These are phyloP conservation scores for Calidris pugnax DNA, from an alignment of 2,113 vertebrate genomes.

Conservation along the genomic window DNA sequence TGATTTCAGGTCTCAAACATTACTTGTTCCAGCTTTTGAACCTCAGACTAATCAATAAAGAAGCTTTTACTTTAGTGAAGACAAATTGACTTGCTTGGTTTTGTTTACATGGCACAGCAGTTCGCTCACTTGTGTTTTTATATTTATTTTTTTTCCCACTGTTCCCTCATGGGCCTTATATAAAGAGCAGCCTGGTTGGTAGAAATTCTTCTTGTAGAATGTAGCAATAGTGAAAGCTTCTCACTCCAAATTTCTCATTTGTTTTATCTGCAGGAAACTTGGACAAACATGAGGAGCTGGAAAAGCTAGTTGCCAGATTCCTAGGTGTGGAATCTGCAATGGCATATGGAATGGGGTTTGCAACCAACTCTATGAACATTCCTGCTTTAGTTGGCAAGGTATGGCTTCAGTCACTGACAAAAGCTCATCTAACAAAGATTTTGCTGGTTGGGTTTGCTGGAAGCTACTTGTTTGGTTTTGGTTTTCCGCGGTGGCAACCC, in stretches of 20 bases:
- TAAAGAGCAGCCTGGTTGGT: not conserved
- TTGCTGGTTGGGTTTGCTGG: not conserved
- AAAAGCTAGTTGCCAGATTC: slow-evolving; percentile 87
- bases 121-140: not conserved
- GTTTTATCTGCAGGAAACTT: slow-evolving; percentile 83
- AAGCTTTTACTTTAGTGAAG: not conserved
- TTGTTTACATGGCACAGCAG: not conserved
- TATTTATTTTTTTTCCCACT: not conserved
- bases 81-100: not conserved
- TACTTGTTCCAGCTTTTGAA: not conserved
- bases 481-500: not conserved
- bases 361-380: slow-evolving; percentile 99
- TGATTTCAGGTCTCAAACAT: not conserved
- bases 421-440: not conserved
- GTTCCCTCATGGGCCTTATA: not conserved
- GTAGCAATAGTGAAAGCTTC: not conserved
- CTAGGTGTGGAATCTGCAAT: slow-evolving; percentile 94
- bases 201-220: not conserved
- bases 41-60: not conserved
- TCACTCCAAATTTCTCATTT: slow-evolving; percentile 24
- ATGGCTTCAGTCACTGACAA: slow-evolving; percentile 19
- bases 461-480: not conserved
- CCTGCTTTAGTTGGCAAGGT: slow-evolving; percentile 94
- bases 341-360: slow-evolving; percentile 96
- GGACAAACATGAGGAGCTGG: slow-evolving; percentile 92